Evolutionary conservation across 2,113 vertebrate species (phyloP), one percentile per base, ranked within the genome.

Genomic region (Boulengeromyrus knoepffleri): DNA sequence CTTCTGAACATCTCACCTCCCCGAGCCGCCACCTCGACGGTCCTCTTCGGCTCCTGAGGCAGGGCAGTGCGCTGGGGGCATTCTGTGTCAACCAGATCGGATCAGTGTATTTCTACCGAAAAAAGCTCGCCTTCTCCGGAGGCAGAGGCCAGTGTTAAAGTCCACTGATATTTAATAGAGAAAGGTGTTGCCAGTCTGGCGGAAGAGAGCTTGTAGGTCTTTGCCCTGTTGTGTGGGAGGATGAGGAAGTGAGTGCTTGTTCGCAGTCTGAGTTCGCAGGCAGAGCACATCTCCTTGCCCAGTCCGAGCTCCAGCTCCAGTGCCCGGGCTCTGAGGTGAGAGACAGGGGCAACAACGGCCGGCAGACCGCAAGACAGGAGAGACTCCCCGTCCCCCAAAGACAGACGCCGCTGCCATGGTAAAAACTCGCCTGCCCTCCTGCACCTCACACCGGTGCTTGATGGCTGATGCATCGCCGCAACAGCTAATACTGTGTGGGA

Each of bases 391-490:
- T 85, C 27, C 83, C 31, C 31, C 50, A 36, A 3, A n/a, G 45
- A 17, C 17, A 27, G 31, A 84, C 83, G 53, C 88, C 50, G 21
- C 15, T 90, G 93, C 91, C 3, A 96, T 96, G 95, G 95, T 93
- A 92, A 90, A 52, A 39, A 13, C 89, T 74, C 80, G 86, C 83
- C 92, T 92, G 88, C 85, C 27, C n/a, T 52, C 42, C 27, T 66
- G 13, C 42, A 7, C 21, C 52, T 47, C 39, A 36, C 56, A 8
- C 70, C 31, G 52, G 31, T 10, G 31, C 39, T 21, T 10, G 39
- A 88, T 7, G 31, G 5, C 46, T 58, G 2, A 42, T 66, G n/a
- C n/a, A 27, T n/a, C 58, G 58, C 58, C 17, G 58, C 58, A 66
- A 27, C n/a, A 66, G 58, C 9, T 27, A 66, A 27, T 66, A 27